phyloP scores from a whole-genome alignment of 1,140 invertebrate genomes.

The Micrasema minimum region DNA sequence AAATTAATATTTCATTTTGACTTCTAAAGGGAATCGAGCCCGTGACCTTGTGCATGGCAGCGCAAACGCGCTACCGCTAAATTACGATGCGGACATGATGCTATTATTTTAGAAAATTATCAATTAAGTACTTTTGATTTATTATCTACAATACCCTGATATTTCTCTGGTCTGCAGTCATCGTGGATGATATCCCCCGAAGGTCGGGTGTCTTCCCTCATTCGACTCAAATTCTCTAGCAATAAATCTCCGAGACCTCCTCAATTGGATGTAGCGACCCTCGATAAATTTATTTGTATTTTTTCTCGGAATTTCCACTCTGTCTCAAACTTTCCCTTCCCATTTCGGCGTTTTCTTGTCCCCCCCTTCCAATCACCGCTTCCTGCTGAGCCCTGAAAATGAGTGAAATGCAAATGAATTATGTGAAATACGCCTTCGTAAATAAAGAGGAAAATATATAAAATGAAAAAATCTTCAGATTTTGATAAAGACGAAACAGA shows the following conservation, averaged over 20 bases:
- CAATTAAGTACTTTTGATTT: no score
- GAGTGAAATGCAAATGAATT: slow-evolving; percentile 21
- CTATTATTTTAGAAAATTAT: no score
- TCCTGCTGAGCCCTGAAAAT: slow-evolving; percentile 26
- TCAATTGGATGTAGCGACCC: slow-evolving; percentile 33
- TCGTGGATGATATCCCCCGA: background rate
- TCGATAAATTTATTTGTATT: slow-evolving; percentile 52
- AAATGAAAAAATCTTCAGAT: no score
- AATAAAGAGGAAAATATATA: no score
- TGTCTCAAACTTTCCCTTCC: slow-evolving; percentile 17
- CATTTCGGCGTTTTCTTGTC: slow-evolving; percentile 19
- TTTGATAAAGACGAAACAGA: no score
- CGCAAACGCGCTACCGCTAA: no score
- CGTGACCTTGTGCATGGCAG: no score
- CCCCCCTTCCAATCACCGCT: slow-evolving; percentile 16
- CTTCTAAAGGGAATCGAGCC: no score
- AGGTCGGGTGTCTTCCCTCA: slow-evolving; percentile 19
- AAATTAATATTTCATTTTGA: no score
- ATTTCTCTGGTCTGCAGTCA: no score
- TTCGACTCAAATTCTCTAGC: slow-evolving; percentile 34
- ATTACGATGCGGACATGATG: no score
- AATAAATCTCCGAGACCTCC: slow-evolving; percentile 40
- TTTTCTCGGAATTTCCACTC: slow-evolving; percentile 38
- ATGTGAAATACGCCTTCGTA: slow-evolving; percentile 3
- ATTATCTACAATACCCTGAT: no score